These are phyloP conservation scores for Bombus balteatus DNA, from an alignment of 1,140 invertebrate species.

Conservation along the genomic window DNA sequence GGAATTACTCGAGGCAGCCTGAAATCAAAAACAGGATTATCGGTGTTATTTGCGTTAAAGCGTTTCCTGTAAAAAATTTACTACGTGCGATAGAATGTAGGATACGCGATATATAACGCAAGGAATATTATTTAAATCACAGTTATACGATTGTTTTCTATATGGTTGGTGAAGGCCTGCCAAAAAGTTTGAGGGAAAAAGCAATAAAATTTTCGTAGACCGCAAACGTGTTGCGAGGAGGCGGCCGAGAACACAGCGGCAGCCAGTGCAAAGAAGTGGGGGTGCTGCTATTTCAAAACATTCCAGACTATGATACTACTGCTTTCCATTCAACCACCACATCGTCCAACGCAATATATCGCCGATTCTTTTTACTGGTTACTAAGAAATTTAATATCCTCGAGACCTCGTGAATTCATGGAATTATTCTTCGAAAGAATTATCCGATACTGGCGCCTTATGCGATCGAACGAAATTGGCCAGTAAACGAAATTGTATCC, in stretches of 20 bases:
- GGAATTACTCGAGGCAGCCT: too few relatives aligned
- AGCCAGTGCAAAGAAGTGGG: constrained; percentile 21
- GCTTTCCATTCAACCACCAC: constrained; percentile 69
- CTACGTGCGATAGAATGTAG: not conserved
- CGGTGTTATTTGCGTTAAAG: not conserved
- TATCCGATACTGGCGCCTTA: not conserved
- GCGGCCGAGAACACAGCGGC: not conserved
- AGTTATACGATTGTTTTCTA: constrained; percentile 34
- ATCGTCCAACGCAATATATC: constrained; percentile 36
- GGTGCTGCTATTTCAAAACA: constrained; percentile 74
- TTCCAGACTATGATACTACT: constrained; percentile 75
- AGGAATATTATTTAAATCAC: constrained; percentile 2
- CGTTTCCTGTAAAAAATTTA: not conserved
- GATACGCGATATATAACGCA: not conserved
- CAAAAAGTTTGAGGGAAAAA: constrained; percentile 49
- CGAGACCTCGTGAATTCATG: not conserved
- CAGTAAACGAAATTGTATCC: not conserved
- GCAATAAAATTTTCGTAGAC: constrained; percentile 42
- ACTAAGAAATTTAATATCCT: constrained; percentile 61
- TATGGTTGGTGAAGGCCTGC: not conserved
- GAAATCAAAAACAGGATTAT: not conserved
- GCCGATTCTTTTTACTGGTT: constrained; percentile 60
- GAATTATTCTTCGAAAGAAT: constrained; percentile 1
- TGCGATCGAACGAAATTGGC: not conserved
- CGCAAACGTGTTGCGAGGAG: not conserved